A percentile compares a stretch with the other conserved stretches of the same genome.
phyloP scores from a whole-genome alignment of 2,113 vertebrate genomes.

The Lasiurus cinereus region DNA sequence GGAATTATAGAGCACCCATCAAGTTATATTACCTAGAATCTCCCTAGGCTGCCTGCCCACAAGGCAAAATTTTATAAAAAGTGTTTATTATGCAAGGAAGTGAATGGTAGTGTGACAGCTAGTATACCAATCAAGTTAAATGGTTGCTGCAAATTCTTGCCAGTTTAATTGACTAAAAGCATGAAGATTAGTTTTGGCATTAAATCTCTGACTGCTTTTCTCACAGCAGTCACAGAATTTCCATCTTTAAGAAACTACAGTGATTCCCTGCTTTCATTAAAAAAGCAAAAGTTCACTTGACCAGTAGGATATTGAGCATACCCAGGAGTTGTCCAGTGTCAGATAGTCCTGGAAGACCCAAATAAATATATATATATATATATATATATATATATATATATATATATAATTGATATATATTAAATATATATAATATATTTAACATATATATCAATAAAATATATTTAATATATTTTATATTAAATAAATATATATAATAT shows the following conservation, averaged over 20 bases:
- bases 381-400: neutral
- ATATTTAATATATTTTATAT: no score
- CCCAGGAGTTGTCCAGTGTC: neutral
- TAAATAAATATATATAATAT: no score
- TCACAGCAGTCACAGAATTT: conserved; percentile 47
- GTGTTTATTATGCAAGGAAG: conserved; percentile 39
- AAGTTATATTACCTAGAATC: neutral
- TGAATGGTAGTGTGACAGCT: conserved; percentile 45
- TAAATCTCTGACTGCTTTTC: conserved; percentile 52
- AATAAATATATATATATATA: neutral
- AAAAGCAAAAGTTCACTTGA: conserved; percentile 69
- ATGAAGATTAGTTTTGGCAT: conserved; percentile 65
- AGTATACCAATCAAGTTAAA: conserved; percentile 72
- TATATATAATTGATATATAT: no score
- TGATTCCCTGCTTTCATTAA: conserved; percentile 35
- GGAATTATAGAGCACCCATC: neutral
- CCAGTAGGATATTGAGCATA: neutral
- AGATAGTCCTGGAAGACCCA: neutral
- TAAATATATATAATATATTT: neutral
- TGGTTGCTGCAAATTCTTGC: conserved; percentile 63
- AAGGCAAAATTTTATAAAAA: conserved; percentile 49
- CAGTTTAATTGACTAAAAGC: conserved; percentile 77
- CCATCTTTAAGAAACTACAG: conserved; percentile 58
- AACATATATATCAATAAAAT: no score
- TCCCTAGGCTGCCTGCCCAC: neutral